Evolutionary conservation across 2,797 vertebrate species (phyloP).

Genomic region (Oreochromis mossambicus): DNA sequence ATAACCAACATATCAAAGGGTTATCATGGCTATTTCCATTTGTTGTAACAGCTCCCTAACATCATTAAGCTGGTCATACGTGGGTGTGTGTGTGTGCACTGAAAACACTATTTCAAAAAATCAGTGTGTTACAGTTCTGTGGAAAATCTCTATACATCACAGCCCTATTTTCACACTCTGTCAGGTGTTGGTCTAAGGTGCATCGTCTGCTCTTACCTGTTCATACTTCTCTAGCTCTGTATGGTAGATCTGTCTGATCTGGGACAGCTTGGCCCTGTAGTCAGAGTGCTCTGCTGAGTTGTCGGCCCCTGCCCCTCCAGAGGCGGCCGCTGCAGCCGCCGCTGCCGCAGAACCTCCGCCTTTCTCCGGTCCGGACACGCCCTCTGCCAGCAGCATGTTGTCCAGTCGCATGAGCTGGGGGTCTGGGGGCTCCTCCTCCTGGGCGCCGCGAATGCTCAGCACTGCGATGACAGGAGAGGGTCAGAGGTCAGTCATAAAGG

Average conservation of each 20-base stretch:
- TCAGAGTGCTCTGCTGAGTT: slow-evolving; percentile 95
- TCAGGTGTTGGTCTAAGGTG: background rate
- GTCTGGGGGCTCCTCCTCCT: slow-evolving; percentile 96
- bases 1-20: too few species aligned
- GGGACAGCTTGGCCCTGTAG: slow-evolving; percentile 94
- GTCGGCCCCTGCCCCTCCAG: slow-evolving; percentile 85
- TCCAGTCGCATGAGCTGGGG: slow-evolving; percentile 97
- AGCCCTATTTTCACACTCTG: background rate
- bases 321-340: slow-evolving; percentile 86
- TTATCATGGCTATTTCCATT: background rate
- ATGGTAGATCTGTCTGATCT: slow-evolving; percentile 99
- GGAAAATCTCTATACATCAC: background rate
- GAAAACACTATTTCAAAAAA: background rate
- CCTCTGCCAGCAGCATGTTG: slow-evolving; percentile 97
- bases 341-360: slow-evolving; percentile 90
- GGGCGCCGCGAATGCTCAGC: slow-evolving; percentile 94
- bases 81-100: background rate
- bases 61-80: background rate
- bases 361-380: slow-evolving; percentile 93
- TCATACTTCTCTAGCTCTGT: slow-evolving; percentile 99
- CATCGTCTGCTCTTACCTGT: slow-evolving; percentile 78
- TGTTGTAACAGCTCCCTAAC: background rate
- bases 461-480: slow-evolving; percentile 74
- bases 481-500: slow-evolving; percentile 47
- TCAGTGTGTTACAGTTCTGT: background rate